A percentile compares a stretch with the other conserved stretches of the same genome.
These are phyloP conservation scores for Spongia lamella DNA, from an alignment of 37 sponge, comb jelly and placozoan species.

Conservation along the genomic window DNA sequence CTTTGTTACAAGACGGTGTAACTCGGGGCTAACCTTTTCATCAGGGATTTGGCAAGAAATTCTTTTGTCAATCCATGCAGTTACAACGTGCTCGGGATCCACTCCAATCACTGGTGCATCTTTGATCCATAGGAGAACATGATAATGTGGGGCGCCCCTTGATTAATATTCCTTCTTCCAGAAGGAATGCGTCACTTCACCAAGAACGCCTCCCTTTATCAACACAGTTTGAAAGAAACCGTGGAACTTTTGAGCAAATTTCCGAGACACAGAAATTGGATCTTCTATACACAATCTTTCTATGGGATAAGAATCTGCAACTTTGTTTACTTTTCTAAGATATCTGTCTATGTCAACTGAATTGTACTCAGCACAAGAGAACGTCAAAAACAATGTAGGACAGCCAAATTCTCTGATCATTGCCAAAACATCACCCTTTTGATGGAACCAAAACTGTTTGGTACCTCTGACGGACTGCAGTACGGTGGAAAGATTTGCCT, in stretches of 20 bases:
- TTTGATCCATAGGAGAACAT: conserved; percentile 41
- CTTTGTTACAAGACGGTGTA: conserved; percentile 51
- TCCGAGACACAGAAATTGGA: conserved; percentile 47
- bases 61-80: conserved; percentile 39
- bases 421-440: conserved; percentile 27
- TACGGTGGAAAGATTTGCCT: conserved; percentile 12
- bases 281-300: conserved; percentile 56
- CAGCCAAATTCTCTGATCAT: conserved; percentile 51
- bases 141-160: conserved; percentile 46
- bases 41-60: conserved; percentile 66
- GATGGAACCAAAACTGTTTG: conserved; percentile 45
- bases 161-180: conserved; percentile 38
- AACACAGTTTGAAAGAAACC: conserved; percentile 35
- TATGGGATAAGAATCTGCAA: conserved; percentile 5
- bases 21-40: conserved; percentile 28
- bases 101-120: conserved; percentile 46
- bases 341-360: conserved; percentile 7
- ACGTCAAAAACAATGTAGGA: conserved; percentile 24
- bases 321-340: conserved; percentile 40
- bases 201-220: conserved; percentile 40
- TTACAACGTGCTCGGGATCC: background rate
- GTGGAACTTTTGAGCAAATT: conserved; percentile 44
- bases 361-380: conserved; percentile 16
- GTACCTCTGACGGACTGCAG: conserved; percentile 46
- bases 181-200: conserved; percentile 38